Percentiles rank a stretch among this genome's conserved stretches.
Evolutionary conservation across 92 coral and sea anemone species (phyloP).

Genomic region (Porites rus): DNA sequence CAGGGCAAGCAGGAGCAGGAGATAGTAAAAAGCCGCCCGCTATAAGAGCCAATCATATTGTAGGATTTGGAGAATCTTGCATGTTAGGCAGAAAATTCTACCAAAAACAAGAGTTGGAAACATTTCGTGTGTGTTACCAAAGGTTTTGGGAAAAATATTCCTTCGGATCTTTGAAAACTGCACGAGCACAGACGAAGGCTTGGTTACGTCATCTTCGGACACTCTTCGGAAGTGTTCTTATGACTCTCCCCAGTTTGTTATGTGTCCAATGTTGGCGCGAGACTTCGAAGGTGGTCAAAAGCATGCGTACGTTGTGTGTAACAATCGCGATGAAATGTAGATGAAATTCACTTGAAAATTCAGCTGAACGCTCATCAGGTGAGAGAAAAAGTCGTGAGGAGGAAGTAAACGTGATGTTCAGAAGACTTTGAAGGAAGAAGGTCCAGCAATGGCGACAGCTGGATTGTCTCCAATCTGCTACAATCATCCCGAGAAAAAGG

Average conservation of each 20-base stretch:
- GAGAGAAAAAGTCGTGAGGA: background rate
- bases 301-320: background rate
- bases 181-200: too few species aligned
- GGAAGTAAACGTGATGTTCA: background rate
- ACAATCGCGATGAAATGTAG: background rate
- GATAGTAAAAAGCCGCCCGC: too few species aligned
- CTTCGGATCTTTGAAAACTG: too few species aligned
- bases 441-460: constrained; percentile 16
- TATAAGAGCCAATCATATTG: too few species aligned
- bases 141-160: too few species aligned
- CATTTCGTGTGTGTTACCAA: too few species aligned
- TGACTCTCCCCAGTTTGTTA: background rate
- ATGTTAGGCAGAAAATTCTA: too few species aligned
- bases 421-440: background rate
- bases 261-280: constrained; percentile 19
- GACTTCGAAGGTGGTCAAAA: constrained; percentile 28
- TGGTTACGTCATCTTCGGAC: constrained; percentile 26
- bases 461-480: constrained; percentile 21
- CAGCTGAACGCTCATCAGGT: background rate
- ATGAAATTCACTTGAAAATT: background rate
- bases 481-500: constrained; percentile 39
- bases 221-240: background rate
- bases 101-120: too few species aligned
- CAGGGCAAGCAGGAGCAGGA: too few species aligned
- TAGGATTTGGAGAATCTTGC: too few species aligned